Evolutionary conservation across 2,113 vertebrate species (phyloP).

Genomic region (Mobula hypostoma): DNA sequence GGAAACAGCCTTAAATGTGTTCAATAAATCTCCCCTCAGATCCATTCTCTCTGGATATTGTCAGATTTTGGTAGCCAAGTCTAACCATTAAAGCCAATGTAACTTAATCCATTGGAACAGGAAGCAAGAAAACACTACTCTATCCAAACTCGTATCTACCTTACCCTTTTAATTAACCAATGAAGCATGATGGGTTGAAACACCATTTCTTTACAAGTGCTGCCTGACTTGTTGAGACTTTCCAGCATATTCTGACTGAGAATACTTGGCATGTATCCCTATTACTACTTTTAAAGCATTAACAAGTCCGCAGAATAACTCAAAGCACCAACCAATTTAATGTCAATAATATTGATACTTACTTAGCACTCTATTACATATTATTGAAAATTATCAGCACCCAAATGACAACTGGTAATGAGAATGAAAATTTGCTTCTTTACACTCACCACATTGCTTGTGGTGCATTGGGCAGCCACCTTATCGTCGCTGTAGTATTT

Average conservation of each 20-base stretch:
- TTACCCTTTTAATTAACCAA: not conserved
- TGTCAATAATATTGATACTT: not conserved
- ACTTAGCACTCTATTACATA: not conserved
- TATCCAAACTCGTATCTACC: not conserved
- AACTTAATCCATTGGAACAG: too few relatives aligned
- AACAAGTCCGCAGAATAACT: not conserved
- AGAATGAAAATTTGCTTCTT: too few relatives aligned
- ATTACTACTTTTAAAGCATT: not conserved
- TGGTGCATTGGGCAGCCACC: too few relatives aligned
- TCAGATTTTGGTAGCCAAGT: not conserved
- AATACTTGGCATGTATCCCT: not conserved
- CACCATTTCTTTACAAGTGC: not conserved
- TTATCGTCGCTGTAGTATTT: too few relatives aligned
- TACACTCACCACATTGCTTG: not conserved
- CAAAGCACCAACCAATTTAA: constrained; percentile 10
- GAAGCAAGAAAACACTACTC: not conserved
- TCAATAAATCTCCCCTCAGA: not conserved
- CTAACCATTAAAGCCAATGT: not conserved
- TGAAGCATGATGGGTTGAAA: not conserved
- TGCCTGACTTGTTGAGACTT: not conserved
- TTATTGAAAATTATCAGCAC: not conserved
- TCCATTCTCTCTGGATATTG: not conserved
- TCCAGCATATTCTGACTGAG: not conserved
- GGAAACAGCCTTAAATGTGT: not conserved
- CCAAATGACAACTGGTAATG: not conserved